These are phyloP conservation scores for Sitta carolinensis DNA, from an alignment of 2,797 vertebrate genomes.

Conservation along the genomic window DNA sequence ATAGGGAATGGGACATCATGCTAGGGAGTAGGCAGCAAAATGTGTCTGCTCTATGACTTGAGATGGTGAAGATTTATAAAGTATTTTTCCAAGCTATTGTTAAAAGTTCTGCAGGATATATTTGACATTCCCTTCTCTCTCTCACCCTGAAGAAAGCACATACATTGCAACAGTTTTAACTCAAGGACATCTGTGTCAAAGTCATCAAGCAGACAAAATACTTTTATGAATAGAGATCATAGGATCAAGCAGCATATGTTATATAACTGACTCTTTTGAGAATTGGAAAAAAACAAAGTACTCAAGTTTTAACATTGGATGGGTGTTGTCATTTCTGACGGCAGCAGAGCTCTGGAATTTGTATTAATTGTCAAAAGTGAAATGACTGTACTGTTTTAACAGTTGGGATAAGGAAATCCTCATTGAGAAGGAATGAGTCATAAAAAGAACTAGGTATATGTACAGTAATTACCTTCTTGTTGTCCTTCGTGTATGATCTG, in stretches of 20 bases:
- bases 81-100: background rate
- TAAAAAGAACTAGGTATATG: conserved; percentile 28
- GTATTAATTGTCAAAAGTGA: conserved; percentile 25
- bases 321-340: conserved; percentile 14
- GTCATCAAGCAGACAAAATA: background rate
- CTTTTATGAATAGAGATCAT: background rate
- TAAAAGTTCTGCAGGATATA: background rate
- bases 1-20: rapidly evolving
- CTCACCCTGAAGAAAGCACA: background rate
- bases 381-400: conserved; percentile 40
- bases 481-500: conserved; percentile 46
- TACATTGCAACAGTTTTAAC: background rate
- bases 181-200: background rate
- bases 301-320: conserved; percentile 4
- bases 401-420: conserved; percentile 19
- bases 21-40: background rate
- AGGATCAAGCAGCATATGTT: background rate
- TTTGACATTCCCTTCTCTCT: background rate
- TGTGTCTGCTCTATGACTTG: background rate
- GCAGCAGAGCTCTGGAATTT: background rate
- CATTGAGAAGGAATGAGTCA: conserved; percentile 59
- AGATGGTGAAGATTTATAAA: background rate
- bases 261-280: background rate
- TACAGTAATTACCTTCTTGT: conserved; percentile 55
- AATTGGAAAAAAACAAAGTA: background rate